Evolutionary conservation across 2,888 invertebrate genomes (phyloP), one percentile per base, ranked within the genome.

Genomic region (Stenichneumon culpator): DNA sequence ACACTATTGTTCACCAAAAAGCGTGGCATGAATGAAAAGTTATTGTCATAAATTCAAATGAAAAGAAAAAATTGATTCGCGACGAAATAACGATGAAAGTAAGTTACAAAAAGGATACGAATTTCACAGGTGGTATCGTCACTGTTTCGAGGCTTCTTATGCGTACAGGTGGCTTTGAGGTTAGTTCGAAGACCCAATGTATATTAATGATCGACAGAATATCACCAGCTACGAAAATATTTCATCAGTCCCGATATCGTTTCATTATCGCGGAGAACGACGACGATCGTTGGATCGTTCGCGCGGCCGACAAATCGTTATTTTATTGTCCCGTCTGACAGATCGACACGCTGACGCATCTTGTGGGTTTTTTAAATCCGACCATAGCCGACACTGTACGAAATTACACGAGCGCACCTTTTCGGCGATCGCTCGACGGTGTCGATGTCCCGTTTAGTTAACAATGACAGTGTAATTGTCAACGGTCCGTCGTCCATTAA

Each of bases 321-420:
- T 22, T 52, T 67, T 82, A 85, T 86, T 79, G 69, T n/a, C 73
- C 79, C 57, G 63, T 65, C 73, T 84, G 84, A 79, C 84, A 84
- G 81, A 22, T 69, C 50, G 75, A 44, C 75, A 63, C 60, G 78
- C 78, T 78, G 72, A 73, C 77, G 63, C 78, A 44, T 73, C 65
- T 54, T 44, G 57, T 25, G 28, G 47, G 7, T 32, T 39, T 16
- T 47, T 74, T 60, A 74, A 60, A 74, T 25, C 47, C 74, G 74
- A 74, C n/a, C 9, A 11, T 19, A 44, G 25, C 47, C 74, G 74
- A 44, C 16, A 63, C 39, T 3, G 28, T 11, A 60, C 74, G 60
- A 60, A 74, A 47, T 9, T n/a, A 6, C 1, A 39, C 73, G 73
- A 19, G 39, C 3, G 39, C 39, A 39, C 36, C 6, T 57, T 39